These are phyloP conservation scores for Catalaphyllia jardinei DNA, from an alignment of 64 coral and sea anemone species.

Conservation along the genomic window DNA sequence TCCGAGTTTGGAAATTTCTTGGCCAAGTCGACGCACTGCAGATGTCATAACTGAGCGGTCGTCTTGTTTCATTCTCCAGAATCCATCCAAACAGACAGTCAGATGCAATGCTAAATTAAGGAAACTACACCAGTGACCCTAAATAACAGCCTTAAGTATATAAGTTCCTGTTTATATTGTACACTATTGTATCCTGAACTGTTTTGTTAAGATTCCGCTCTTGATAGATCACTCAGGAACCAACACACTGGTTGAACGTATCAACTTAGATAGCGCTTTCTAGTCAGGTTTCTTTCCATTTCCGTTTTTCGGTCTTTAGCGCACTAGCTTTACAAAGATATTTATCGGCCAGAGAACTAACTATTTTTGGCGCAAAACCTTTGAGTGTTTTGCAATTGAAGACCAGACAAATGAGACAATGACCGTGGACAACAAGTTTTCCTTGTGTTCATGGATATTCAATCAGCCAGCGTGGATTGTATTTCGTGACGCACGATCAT, in stretches of 20 bases:
- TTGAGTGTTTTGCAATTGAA: constrained; percentile 30
- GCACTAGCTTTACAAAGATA: not conserved
- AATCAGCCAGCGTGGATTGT: constrained; percentile 10
- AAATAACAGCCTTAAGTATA: constrained; percentile 14
- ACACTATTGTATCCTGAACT: constrained; percentile 6
- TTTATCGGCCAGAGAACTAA: not conserved
- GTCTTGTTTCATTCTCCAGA: constrained; percentile 28
- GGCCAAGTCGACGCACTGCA: constrained; percentile 31
- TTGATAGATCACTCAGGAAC: not conserved
- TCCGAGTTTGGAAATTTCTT: constrained; percentile 41
- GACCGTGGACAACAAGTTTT: constrained; percentile 8
- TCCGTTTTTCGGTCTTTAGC: not conserved
- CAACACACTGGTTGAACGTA: not conserved
- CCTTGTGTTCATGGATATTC: constrained; percentile 8
- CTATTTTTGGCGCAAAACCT: constrained; percentile 5
- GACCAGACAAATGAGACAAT: constrained; percentile 48
- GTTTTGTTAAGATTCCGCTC: constrained; percentile 20
- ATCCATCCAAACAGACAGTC: not conserved
- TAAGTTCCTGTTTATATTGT: constrained; percentile 43
- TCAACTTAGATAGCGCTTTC: not conserved
- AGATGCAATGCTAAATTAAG: constrained; percentile 1
- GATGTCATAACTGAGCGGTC: constrained; percentile 31
- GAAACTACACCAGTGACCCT: not conserved
- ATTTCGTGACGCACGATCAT: constrained; percentile 24
- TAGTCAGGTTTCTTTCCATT: not conserved